These are phyloP conservation scores for Indri indri DNA, from an alignment of 2,113 vertebrate species.

Conservation along the genomic window DNA sequence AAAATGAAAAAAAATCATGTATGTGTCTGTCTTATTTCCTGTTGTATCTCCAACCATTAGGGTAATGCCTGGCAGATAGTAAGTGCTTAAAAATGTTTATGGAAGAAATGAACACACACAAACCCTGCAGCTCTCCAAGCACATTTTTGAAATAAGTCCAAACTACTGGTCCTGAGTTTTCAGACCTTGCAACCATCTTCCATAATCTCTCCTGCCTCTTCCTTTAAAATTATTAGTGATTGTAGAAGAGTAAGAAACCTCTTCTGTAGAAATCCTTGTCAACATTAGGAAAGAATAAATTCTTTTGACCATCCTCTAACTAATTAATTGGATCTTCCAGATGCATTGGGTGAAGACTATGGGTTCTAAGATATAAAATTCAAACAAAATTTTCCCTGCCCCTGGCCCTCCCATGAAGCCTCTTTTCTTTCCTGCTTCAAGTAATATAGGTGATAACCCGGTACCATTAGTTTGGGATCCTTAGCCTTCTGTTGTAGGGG, in stretches of 20 bases:
- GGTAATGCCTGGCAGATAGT: neutral
- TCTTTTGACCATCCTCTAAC: neutral
- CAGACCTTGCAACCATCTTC: neutral
- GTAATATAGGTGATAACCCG: neutral
- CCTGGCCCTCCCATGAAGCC: neutral
- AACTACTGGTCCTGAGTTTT: neutral
- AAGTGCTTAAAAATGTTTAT: neutral
- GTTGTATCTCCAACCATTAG: neutral
- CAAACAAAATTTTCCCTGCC: neutral
- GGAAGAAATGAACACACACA: neutral
- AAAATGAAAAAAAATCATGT: neutral
- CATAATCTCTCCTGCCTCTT: neutral
- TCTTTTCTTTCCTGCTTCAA: neutral
- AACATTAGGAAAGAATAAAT: neutral
- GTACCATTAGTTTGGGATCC: neutral
- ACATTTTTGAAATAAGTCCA: neutral
- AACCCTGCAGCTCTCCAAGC: neutral
- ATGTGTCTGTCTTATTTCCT: neutral
- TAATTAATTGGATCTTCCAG: neutral
- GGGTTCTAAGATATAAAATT: neutral
- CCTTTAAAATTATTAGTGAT: constrained; percentile 12
- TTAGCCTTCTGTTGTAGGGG: neutral
- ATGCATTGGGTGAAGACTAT: neutral
- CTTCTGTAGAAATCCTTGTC: neutral
- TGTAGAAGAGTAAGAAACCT: neutral